Percentiles rank a stretch among this genome's conserved stretches.
These are phyloP conservation scores for Sminthurinus signatus DNA, from an alignment of 1,140 invertebrate genomes.

Conservation along the genomic window DNA sequence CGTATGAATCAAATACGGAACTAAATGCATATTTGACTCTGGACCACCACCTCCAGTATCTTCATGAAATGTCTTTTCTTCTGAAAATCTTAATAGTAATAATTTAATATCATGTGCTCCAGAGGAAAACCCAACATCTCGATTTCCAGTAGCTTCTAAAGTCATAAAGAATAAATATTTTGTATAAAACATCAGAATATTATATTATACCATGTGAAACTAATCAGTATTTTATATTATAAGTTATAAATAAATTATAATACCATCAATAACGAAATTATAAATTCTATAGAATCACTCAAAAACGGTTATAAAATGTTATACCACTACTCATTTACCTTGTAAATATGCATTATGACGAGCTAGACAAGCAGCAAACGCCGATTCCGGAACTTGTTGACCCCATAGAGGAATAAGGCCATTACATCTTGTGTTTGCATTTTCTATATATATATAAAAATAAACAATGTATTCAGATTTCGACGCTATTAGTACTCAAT, in stretches of 20 bases:
- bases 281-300: not conserved
- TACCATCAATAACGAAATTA: not conserved
- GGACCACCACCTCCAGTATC: constrained; percentile 94
- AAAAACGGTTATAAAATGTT: constrained; percentile 8
- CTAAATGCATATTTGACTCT: constrained; percentile 93
- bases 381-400: constrained; percentile 87
- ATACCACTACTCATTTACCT: constrained; percentile 18
- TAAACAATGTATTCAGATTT: no score
- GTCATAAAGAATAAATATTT: not conserved
- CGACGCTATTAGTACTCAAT: no score
- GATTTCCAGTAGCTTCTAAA: constrained; percentile 33
- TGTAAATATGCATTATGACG: constrained; percentile 79
- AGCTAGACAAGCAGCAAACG: constrained; percentile 87
- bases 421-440: constrained; percentile 96
- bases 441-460: no score
- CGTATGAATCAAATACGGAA: constrained; percentile 91
- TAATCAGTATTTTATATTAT: constrained; percentile 8
- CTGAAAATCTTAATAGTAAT: constrained; percentile 78
- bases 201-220: constrained; percentile 11
- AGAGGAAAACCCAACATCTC: constrained; percentile 79
- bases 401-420: constrained; percentile 93
- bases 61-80: constrained; percentile 92
- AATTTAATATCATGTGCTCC: constrained; percentile 93
- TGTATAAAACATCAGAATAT: not conserved
- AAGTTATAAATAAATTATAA: constrained; percentile 1